Evolutionary conservation across 2,888 invertebrate genomes (phyloP), one percentile per base, ranked within the genome.

Genomic region (Hirtodrosophila confusa): DNA sequence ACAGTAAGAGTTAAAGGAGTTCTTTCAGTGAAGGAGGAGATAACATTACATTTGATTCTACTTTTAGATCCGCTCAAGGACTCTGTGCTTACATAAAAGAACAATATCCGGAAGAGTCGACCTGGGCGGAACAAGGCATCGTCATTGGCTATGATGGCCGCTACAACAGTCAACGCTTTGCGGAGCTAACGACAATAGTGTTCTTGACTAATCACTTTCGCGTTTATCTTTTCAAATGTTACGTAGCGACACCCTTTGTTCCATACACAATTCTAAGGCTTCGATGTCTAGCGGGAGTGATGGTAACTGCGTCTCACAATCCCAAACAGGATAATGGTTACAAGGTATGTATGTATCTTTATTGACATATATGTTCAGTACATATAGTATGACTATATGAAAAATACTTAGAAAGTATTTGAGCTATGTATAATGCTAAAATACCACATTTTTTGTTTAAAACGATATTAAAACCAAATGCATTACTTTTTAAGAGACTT

Each of bases 241-340:
- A 97, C 8, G 96, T 96, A 53, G 97, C 98, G 0, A 99, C 99
- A 0, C 99, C 99, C 0, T 96, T 98, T 88, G 95, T 99, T 29
- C 96, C 99, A 0, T 99, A 96, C 91, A 94, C 95, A 0, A 95
- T 98, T 0, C 92, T 93, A 2, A 93, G 94, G 69, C 94, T 95
- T 64, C 94, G 94, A 12, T 96, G 96, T 58, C 94, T 95, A 0
- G 96, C 95, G 36, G 98, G 98, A 0, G 94, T 98, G 2, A 98
- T 98, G 97, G 94, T 98, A 2, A 98, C 98, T 0, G 98, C 98
- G 0, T 98, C 98, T 0, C 98, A 99, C 89, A 99, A 98, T 92
- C 98, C 98, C 0, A 97, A 97, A 89, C 95, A 97, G 36, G 98
- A 98, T 89, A 98, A 98, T 90, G 98, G 98, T 0, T 99, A 99